phyloP scores from a whole-genome alignment of 1,140 invertebrate species.

The Argopecten irradians region DNA sequence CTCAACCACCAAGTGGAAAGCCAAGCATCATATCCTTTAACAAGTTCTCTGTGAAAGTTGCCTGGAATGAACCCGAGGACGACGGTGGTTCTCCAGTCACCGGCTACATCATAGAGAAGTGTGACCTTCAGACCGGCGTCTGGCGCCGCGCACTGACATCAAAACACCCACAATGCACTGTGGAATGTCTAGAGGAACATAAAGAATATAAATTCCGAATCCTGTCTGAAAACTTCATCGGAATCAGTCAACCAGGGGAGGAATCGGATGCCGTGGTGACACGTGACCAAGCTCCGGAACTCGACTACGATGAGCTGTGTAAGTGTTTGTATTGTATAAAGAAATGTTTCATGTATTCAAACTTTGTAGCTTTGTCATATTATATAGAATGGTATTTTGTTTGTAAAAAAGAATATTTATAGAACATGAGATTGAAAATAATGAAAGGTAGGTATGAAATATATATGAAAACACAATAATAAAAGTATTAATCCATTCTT shows the following conservation, averaged over 20 bases:
- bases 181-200: conserved; percentile 79
- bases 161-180: conserved; percentile 90
- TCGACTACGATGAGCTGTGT: conserved; percentile 75
- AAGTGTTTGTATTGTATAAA: conserved; percentile 44
- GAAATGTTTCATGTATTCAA: conserved; percentile 5
- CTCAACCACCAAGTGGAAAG: conserved; percentile 88
- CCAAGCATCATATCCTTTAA: conserved; percentile 96
- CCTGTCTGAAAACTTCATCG: conserved; percentile 97
- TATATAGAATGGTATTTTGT: no score
- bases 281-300: conserved; percentile 81
- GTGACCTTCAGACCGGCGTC: conserved; percentile 90
- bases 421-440: no score
- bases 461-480: no score
- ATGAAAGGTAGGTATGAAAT: no score
- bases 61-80: conserved; percentile 93
- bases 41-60: conserved; percentile 94
- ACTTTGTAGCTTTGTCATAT: no score
- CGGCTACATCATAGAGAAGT: conserved; percentile 97
- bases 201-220: conserved; percentile 97
- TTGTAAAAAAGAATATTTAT: no score
- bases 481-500: no score
- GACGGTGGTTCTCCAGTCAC: conserved; percentile 96
- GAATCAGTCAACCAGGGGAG: conserved; percentile 90
- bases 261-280: conserved; percentile 65
- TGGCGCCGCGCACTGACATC: conserved; percentile 97